Conservation (phyloP, 2,888 invertebrate genomes). For the Acholoe squamosa region DNA sequence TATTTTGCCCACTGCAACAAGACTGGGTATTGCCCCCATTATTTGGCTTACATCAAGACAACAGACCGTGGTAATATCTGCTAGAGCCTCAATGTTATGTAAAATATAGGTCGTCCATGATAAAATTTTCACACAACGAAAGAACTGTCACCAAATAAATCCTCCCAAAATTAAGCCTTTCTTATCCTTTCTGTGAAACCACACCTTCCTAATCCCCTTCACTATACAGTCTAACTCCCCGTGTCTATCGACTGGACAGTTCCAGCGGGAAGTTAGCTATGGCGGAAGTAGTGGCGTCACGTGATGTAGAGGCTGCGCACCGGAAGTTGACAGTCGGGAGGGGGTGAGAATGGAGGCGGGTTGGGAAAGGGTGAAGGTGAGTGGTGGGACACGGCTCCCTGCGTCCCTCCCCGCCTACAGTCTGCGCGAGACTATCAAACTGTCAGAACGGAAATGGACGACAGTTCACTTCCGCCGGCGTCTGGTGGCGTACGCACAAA, state of each 20-base stretch:
- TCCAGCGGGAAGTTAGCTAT: not conserved
- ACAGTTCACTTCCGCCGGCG: not conserved
- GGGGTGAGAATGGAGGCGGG: not conserved
- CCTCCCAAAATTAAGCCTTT: too few relatives aligned
- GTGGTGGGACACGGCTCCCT: not conserved
- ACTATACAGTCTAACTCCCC: too few relatives aligned
- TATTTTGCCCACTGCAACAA: too few relatives aligned
- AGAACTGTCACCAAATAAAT: too few relatives aligned
- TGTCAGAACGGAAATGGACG: not conserved
- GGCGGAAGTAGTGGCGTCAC: not conserved
- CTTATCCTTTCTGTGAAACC: too few relatives aligned
- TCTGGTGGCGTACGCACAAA: not conserved
- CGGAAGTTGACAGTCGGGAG: not conserved
- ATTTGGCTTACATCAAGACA: too few relatives aligned
- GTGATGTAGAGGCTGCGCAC: not conserved
- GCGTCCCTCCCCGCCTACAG: not conserved
- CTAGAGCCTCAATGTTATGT: too few relatives aligned
- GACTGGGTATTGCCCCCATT: too few relatives aligned
- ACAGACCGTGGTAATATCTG: too few relatives aligned
- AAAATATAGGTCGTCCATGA: too few relatives aligned
- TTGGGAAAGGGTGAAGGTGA: not conserved
- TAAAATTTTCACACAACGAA: too few relatives aligned
- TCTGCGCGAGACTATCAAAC: constrained; percentile 2
- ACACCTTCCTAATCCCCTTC: too few relatives aligned
- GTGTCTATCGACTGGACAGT: not conserved